These are phyloP conservation scores for Engraulis encrasicolus DNA, from an alignment of 2,113 vertebrate species.

Conservation along the genomic window DNA sequence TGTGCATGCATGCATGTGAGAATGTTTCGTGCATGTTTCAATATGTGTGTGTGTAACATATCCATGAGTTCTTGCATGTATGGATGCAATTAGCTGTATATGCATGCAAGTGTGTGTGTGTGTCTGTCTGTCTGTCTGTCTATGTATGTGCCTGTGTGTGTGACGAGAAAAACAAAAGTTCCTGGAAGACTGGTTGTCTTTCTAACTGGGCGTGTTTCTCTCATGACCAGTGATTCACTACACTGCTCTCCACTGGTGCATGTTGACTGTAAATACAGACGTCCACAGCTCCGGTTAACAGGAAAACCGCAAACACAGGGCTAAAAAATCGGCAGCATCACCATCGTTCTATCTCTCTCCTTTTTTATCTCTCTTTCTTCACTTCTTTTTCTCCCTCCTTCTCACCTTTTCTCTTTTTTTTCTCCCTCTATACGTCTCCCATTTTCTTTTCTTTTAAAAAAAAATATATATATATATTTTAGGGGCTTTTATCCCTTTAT, in stretches of 20 bases:
- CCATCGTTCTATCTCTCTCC: not conserved
- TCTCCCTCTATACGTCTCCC: no score
- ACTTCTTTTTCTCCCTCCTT: not conserved
- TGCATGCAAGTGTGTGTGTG: not conserved
- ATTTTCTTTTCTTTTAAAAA: no score
- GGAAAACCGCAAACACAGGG: not conserved
- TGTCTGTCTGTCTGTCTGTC: not conserved
- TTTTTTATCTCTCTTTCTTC: not conserved
- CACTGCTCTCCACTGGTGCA: not conserved
- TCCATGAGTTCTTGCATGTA: not conserved
- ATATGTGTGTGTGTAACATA: no score
- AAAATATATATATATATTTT: no score
- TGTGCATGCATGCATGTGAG: not conserved
- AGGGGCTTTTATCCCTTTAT: no score
- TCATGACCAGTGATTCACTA: slow-evolving; percentile 3
- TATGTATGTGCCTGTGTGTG: slow-evolving; percentile 4
- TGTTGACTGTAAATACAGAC: slow-evolving; percentile 13
- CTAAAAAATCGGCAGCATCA: not conserved
- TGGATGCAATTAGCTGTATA: not conserved
- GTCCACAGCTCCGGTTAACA: slow-evolving; percentile 1
- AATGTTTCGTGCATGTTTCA: no score
- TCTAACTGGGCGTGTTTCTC: not conserved
- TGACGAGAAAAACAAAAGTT: not conserved
- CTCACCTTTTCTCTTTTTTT: not conserved
- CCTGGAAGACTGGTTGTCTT: not conserved